Base-by-base conservation (phyloP, 2,797 vertebrate species). In the Chromobotia macracanthus region DNA sequence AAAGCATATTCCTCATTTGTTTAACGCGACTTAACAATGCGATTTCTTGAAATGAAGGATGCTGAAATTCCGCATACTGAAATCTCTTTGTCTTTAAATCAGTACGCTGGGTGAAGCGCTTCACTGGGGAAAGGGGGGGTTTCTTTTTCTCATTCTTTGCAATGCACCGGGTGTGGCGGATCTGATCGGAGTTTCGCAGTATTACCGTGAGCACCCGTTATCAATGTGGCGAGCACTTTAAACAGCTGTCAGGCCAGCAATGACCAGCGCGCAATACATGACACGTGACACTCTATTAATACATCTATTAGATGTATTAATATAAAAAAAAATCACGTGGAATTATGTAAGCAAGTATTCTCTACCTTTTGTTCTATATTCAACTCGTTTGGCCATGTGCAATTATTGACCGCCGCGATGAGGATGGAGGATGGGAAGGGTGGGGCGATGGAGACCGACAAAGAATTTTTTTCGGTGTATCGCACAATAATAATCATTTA, bases 151-250 rank as follows among this genome's bases (percentile, higher is more conserved):
- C 77, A 35, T 83, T 90, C 86, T 86, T 19, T 84, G 72, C 84
- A 72, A 66, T 60, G 81, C 82, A 82, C 77, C 82, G 87, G 88
- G 89, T 79, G 88, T 89, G 89, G 83, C 82, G 66, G 73, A 11
- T 77, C 76, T 77, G 72, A 55, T 75, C 72, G 74, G 82, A 75
- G 87, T 82, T 58, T 64, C 58, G 48, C 41, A 31, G 31, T 60
- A 65, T 56, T 41, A 63, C 12, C 28, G 31, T 38, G 21, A 21
- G 50, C 55, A 79, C 72, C 65, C 19, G 64, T 73, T 41, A 64
- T 72, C 19, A 38, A 12, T 76, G 77, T 83, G 53, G 44, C 53
- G 50, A 69, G 56, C 72, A 50, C 71, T 79, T 82, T 79, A 72
- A 61, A 64, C 75, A 70, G 69, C 68, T 80, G 72, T 75, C 81